Conservation (phyloP, 2,113 vertebrate genomes). For the Eira barbara region DNA sequence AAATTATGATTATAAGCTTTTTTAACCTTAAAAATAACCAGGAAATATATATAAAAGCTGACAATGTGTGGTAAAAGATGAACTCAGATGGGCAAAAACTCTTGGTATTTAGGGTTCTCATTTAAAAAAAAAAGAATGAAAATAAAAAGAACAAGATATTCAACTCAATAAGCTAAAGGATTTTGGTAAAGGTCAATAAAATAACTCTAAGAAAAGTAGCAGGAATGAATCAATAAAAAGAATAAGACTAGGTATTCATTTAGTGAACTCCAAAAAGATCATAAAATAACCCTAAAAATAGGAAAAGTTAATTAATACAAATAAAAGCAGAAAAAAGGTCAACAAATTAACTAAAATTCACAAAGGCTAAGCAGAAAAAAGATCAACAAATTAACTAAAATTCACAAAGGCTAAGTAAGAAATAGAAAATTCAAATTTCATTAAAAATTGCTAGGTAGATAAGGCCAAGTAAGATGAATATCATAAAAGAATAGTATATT, state of each 20-base stretch:
- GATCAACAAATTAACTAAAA: background rate
- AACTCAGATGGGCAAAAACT: background rate
- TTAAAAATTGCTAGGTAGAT: background rate
- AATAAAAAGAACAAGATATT: background rate
- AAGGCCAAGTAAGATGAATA: background rate
- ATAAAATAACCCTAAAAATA: background rate
- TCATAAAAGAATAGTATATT: background rate
- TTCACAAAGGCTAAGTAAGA: background rate
- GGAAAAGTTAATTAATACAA: background rate
- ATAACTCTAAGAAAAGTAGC: background rate
- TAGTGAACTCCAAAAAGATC: constrained; percentile 4
- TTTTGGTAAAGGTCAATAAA: background rate
- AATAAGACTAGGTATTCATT: background rate
- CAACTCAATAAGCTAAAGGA: background rate
- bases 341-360: background rate
- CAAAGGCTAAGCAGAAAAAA: background rate
- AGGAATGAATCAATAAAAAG: background rate
- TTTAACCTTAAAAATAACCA: background rate
- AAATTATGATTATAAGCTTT: background rate
- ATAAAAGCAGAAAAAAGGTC: background rate
- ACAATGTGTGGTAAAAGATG: background rate
- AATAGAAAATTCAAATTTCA: background rate
- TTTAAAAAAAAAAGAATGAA: background rate
- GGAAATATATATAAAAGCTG: background rate
- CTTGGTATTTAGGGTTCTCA: background rate